phyloP scores from a whole-genome alignment of 1,140 invertebrate species.

The Musca domestica region DNA sequence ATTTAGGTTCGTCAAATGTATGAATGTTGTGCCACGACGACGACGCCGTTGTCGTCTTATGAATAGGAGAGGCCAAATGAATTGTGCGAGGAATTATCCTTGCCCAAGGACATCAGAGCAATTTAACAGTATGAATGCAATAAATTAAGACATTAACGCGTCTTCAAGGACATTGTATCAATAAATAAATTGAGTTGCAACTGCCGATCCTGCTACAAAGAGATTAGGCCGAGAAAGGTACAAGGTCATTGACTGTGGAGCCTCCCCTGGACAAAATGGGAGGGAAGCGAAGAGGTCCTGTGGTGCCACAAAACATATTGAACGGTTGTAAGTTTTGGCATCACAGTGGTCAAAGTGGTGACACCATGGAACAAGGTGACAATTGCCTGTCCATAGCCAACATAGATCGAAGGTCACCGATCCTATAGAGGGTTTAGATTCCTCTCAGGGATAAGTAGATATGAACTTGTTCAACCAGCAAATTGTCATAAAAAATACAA shows the following conservation, averaged over 20 bases:
- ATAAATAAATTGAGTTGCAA: conserved; percentile 5
- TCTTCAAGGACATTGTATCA: not conserved
- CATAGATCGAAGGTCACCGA: conserved; percentile 1
- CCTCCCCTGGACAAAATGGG: not conserved
- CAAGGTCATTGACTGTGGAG: conserved; percentile 9
- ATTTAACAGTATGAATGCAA: conserved; percentile 6
- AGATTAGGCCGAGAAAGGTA: not conserved
- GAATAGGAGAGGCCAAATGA: no score
- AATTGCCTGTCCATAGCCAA: conserved; percentile 6
- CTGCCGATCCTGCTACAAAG: not conserved
- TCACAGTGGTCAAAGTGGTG: conserved; percentile 8
- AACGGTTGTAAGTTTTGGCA: conserved; percentile 13
- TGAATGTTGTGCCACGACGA: not conserved
- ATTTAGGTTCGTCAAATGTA: not conserved
- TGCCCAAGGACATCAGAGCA: not conserved
- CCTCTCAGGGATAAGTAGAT: no score
- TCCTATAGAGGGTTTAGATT: not conserved
- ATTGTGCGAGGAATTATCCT: not conserved
- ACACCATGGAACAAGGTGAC: conserved; percentile 1
- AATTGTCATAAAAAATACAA: no score
- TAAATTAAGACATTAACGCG: not conserved
- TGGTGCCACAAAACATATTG: not conserved
- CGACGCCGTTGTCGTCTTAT: no score
- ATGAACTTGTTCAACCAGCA: no score
- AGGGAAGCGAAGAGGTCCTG: not conserved